phyloP scores from a whole-genome alignment of 2,797 vertebrate species.

The Thamnophis elegans region DNA sequence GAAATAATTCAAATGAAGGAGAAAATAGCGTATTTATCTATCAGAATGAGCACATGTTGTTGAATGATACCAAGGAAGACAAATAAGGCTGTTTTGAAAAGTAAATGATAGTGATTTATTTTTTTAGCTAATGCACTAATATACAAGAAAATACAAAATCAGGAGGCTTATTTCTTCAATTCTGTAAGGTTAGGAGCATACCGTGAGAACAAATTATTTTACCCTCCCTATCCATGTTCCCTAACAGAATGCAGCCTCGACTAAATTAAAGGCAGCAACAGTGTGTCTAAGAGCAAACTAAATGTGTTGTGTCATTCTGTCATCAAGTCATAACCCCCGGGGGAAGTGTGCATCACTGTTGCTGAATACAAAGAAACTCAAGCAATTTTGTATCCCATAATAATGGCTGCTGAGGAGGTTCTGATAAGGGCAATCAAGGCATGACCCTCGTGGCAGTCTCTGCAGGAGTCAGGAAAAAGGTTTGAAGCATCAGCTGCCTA shows the following conservation, averaged over 20 bases:
- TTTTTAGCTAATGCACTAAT: background rate
- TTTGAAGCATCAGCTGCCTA: slow-evolving; percentile 2
- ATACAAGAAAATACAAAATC: background rate
- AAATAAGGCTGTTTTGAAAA: background rate
- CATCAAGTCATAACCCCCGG: background rate
- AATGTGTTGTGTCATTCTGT: background rate
- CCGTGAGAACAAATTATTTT: background rate
- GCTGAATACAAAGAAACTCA: background rate
- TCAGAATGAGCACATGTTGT: background rate
- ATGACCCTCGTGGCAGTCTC: slow-evolving; percentile 1
- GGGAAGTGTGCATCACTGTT: background rate
- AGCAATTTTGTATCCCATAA: slow-evolving; percentile 1
- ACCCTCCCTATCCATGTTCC: background rate
- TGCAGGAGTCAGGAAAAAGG: background rate
- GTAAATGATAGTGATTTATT: background rate
- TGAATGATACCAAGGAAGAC: background rate
- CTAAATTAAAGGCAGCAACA: background rate
- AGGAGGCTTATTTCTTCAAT: background rate
- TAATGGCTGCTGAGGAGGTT: background rate
- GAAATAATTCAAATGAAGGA: background rate
- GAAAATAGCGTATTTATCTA: background rate
- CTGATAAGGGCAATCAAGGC: background rate
- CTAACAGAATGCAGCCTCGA: background rate
- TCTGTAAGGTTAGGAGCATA: background rate
- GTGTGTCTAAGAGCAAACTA: background rate